Evolutionary conservation across 2,797 vertebrate genomes (phyloP).

Genomic region (Smutsia gigantea): DNA sequence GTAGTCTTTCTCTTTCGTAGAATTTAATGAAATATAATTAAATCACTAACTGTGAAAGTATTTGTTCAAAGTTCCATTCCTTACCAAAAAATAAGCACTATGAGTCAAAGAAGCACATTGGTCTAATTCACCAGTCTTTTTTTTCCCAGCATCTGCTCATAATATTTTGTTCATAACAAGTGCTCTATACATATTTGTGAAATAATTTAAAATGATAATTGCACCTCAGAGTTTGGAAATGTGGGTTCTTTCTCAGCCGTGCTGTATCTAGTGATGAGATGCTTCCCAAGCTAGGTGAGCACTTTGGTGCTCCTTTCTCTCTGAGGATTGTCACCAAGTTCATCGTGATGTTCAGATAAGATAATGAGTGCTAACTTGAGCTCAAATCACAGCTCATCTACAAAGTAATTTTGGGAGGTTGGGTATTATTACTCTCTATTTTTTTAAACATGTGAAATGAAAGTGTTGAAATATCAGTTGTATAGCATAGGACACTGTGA

Average conservation of each 20-base stretch:
- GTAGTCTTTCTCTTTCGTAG: not conserved
- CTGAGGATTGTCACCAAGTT: not conserved
- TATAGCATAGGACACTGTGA: not conserved
- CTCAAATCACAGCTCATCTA: not conserved
- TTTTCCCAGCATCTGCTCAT: not conserved
- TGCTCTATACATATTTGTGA: not conserved
- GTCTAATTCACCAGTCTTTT: not conserved
- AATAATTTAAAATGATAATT: not conserved
- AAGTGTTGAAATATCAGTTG: not conserved
- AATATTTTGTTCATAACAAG: constrained; percentile 9
- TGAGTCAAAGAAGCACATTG: not conserved
- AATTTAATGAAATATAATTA: not conserved
- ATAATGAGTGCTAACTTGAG: not conserved
- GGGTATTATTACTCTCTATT: not conserved
- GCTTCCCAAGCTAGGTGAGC: not conserved
- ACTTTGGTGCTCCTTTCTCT: not conserved
- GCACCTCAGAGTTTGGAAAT: not conserved
- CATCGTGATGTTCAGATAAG: not conserved
- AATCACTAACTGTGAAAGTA: not conserved
- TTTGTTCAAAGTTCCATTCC: not conserved
- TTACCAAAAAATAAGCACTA: not conserved
- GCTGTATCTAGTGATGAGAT: not conserved
- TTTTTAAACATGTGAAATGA: not conserved
- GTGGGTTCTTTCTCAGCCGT: not conserved
- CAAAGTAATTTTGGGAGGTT: not conserved